Percentiles rank a stretch among this genome's conserved stretches.
Evolutionary conservation across 2,888 invertebrate genomes (phyloP).

Genomic region (Ennomos quercinarius): DNA sequence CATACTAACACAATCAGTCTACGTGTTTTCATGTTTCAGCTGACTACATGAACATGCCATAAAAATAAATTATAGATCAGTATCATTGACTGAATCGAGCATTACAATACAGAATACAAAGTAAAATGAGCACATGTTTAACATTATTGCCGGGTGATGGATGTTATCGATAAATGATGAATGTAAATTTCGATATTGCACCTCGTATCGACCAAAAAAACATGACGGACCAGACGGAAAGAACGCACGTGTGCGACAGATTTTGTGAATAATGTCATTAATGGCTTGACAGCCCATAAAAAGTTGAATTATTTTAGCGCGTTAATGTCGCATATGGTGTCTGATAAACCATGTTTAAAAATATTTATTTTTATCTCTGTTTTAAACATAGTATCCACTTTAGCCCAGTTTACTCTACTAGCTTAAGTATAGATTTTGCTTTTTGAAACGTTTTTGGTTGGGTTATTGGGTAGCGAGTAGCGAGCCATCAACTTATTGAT

Average conservation of each 20-base stretch:
- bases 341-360: not conserved
- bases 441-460: no score
- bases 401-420: not conserved
- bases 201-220: constrained; percentile 4
- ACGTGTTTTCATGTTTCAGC: no score
- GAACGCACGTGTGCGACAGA: constrained; percentile 26
- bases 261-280: constrained; percentile 23
- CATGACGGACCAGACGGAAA: constrained; percentile 9
- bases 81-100: not conserved
- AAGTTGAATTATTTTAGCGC: constrained; percentile 18
- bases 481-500: no score
- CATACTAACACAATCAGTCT: no score
- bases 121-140: constrained; percentile 13
- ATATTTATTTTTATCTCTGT: not conserved
- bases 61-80: no score
- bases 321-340: constrained; percentile 14
- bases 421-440: not conserved
- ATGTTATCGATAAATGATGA: constrained; percentile 26
- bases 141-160: constrained; percentile 21
- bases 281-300: constrained; percentile 17
- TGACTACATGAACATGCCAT: no score
- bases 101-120: constrained; percentile 2
- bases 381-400: not conserved
- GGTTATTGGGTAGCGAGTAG: no score
- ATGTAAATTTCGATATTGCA: constrained; percentile 16